Conservation (phyloP, 2,113 vertebrate species). For the Pandion haliaetus region DNA sequence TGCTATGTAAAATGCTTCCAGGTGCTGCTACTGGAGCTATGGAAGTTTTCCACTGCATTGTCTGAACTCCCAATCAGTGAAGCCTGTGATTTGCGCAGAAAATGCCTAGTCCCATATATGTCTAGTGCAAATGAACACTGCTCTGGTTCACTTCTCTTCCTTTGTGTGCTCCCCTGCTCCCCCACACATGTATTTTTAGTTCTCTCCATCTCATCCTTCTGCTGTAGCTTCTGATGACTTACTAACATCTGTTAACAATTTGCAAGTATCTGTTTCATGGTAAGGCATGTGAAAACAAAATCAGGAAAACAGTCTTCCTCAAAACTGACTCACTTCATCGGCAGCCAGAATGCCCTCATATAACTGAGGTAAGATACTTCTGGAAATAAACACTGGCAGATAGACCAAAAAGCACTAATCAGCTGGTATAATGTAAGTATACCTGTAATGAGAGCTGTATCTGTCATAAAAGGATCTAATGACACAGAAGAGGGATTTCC, state of each 20-base stretch:
- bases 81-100: background rate
- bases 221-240: background rate
- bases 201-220: background rate
- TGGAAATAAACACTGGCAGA: background rate
- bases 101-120: fast-evolving
- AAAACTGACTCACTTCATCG: background rate
- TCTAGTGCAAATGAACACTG: background rate
- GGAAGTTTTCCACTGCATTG: background rate
- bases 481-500: background rate
- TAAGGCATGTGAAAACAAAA: background rate
- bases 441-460: background rate
- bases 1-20: background rate
- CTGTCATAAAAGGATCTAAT: background rate
- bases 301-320: background rate
- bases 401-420: background rate
- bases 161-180: background rate
- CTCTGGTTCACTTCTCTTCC: background rate
- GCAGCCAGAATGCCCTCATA: background rate
- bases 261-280: background rate
- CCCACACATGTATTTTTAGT: background rate
- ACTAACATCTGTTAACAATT: background rate
- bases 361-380: background rate
- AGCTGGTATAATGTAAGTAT: background rate
- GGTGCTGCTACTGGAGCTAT: background rate
- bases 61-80: background rate